Evolutionary conservation across 2,113 vertebrate species (phyloP), one percentile per base, ranked within the genome.

Genomic region (Pteronura brasiliensis): DNA sequence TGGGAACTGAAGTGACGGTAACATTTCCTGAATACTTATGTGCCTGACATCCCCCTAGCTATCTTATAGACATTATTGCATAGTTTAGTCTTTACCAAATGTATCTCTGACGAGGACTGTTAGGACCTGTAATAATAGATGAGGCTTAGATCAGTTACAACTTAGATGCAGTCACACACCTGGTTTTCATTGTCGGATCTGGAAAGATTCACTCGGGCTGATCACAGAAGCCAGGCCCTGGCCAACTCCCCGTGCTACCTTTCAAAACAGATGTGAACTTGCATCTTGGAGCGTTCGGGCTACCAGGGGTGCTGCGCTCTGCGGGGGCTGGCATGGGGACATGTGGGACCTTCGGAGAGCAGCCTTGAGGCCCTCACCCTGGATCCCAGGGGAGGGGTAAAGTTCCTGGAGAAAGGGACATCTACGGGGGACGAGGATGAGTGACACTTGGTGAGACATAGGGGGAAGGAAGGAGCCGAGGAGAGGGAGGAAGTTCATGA

Each of bases 21-120:
- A 71, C 12, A 67, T 74, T 88, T 93, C 65, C 31, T 49, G 49
- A 77, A 18, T 61, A 47, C 6, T 93, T 65, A 10, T 0, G 4
- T 80, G 25, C 23, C 74, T 88, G 57, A 59, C 15, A n/a, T 91
- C 52, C 39, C 8, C 21, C 36, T 61, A 23, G 79, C 9, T 92
- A 55, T n/a, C 61, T 87, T 39, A 59, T 57, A 29, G 3, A 42
- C 8, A 34, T 71, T 59, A 9, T 49, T 25, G 1, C 59, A 4
- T 47, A 36, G 61, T 25, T 77, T n/a, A 44, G 42, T 82, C n/a
- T 94, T 93, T 88, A 77, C 11, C 63, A 90, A 84, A 65, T 90
- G 14, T 25, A 2, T 81, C 55, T 88, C 36, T 63, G 23, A 8
- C 42, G 42, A 44, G 36, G 49, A 90, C 15, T 47, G 25, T 29